Conservation (phyloP, 1,140 invertebrate genomes). For the Meteorus sp. region DNA sequence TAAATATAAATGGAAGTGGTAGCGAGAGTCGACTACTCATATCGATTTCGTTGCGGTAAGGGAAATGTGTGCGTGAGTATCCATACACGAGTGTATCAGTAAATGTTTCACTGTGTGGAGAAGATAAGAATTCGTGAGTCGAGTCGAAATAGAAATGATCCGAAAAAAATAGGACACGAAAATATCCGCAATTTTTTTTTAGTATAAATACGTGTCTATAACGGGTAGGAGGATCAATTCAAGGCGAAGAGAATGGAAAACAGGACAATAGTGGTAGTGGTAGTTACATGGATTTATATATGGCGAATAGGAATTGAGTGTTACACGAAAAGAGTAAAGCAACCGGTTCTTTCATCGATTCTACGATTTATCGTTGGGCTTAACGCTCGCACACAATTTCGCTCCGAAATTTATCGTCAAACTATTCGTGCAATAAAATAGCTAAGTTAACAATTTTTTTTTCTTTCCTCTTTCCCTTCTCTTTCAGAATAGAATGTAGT, state of each 20-base stretch:
- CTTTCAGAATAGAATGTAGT: background rate
- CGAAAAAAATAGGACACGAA: no score
- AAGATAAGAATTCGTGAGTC: background rate
- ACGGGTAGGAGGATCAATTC: no score
- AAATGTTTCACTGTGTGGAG: background rate
- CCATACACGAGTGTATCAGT: background rate
- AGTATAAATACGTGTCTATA: no score
- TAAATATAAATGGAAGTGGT: background rate
- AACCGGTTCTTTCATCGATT: constrained; percentile 15
- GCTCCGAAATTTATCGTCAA: constrained; percentile 12
- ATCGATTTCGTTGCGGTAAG: constrained; percentile 37
- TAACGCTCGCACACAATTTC: background rate
- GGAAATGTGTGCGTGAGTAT: constrained; percentile 15
- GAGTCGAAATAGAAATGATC: background rate
- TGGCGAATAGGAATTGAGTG: constrained; percentile 13
- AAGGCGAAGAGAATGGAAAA: no score
- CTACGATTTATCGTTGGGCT: constrained; percentile 14
- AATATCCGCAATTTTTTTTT: no score
- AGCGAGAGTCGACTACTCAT: constrained; percentile 24
- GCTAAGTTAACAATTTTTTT: constrained; percentile 9
- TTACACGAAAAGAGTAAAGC: background rate
- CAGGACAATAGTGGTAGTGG: background rate
- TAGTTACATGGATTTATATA: no score
- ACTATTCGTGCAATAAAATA: constrained; percentile 12
- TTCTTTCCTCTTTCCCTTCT: no score